phyloP scores from a whole-genome alignment of 2,888 invertebrate genomes.

The Ectemnius cavifrons region DNA sequence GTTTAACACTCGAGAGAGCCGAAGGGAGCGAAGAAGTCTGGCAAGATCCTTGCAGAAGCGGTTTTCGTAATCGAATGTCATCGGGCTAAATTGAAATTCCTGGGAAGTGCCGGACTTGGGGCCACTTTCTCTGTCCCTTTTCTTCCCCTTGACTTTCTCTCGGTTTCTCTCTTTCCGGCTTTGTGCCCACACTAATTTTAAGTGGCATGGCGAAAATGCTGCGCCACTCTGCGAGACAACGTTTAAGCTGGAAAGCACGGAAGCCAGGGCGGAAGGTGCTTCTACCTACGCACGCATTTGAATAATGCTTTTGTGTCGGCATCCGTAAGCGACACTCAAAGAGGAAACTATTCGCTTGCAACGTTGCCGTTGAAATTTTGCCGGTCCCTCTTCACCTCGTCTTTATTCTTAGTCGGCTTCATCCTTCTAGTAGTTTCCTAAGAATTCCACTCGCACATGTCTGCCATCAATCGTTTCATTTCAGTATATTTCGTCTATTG shows the following conservation, averaged over 20 bases:
- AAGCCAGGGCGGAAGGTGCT: constrained; percentile 1
- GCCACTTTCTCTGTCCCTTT: too few relatives aligned
- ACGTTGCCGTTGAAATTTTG: constrained; percentile 29
- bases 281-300: constrained; percentile 32
- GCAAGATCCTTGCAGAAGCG: too few relatives aligned
- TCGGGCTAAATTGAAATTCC: constrained; percentile 24
- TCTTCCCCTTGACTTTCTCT: too few relatives aligned
- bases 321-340: constrained; percentile 22
- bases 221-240: constrained; percentile 18
- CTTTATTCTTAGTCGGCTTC: constrained; percentile 2
- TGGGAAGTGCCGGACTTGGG: neutral
- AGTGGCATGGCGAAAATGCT: constrained; percentile 25
- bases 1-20: too few relatives aligned
- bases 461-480: too few relatives aligned
- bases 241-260: neutral
- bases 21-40: too few relatives aligned
- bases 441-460: too few relatives aligned
- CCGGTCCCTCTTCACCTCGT: constrained; percentile 21
- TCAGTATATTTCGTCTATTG: too few relatives aligned
- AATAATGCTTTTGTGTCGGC: constrained; percentile 48
- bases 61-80: constrained; percentile 3
- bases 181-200: constrained; percentile 17
- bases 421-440: too few relatives aligned
- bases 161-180: neutral
- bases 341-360: constrained; percentile 38